Conservation (phyloP, 2,797 vertebrate genomes). For the Melopsittacus undulatus region DNA sequence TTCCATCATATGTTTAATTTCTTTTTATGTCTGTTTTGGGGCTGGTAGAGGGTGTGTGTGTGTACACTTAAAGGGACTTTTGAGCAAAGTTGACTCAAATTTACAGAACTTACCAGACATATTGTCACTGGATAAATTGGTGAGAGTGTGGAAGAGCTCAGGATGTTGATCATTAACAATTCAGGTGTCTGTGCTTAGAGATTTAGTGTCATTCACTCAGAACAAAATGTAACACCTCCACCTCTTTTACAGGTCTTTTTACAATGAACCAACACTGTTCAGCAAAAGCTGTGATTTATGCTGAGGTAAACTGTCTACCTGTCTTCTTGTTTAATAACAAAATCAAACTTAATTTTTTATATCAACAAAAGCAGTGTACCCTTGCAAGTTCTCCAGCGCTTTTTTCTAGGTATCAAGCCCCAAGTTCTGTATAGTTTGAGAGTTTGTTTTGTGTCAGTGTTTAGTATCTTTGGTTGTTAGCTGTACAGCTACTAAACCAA, state of each 20-base stretch:
- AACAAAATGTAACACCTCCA: neutral
- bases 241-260: neutral
- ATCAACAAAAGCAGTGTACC: neutral
- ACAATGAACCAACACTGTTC: neutral
- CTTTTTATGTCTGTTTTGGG: neutral
- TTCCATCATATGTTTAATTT: neutral
- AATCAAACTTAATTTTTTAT: neutral
- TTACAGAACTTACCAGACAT: neutral
- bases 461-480: neutral
- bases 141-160: neutral
- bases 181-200: neutral
- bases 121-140: neutral
- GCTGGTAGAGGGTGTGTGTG: rapidly evolving
- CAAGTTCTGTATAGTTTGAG: neutral
- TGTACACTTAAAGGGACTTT: neutral
- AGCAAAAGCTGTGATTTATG: neutral
- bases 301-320: neutral
- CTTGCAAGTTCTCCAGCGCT: neutral
- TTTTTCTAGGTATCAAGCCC: neutral
- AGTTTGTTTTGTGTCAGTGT: neutral
- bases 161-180: rapidly evolving
- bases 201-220: neutral
- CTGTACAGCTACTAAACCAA: neutral
- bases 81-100: neutral
- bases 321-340: neutral